These are phyloP conservation scores for Vireo altiloquus DNA, from an alignment of 2,113 vertebrate species.

Conservation along the genomic window DNA sequence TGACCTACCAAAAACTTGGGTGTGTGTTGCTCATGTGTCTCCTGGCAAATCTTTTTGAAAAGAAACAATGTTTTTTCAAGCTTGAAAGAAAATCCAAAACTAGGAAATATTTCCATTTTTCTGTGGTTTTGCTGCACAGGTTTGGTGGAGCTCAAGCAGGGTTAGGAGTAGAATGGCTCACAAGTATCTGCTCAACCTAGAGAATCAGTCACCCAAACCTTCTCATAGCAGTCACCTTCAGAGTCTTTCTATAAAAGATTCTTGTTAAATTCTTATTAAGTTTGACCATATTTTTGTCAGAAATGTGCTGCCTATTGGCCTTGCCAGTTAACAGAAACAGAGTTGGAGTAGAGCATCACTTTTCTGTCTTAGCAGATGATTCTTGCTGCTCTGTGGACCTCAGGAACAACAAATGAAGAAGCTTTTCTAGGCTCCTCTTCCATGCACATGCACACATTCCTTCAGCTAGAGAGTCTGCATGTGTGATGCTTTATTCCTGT, in stretches of 20 bases:
- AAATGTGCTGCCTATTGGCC: not conserved
- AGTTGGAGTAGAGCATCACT: fast-evolving
- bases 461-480: not conserved
- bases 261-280: not conserved
- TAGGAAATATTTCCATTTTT: not conserved
- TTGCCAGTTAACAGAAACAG: not conserved
- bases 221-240: not conserved
- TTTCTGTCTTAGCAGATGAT: not conserved
- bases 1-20: not conserved
- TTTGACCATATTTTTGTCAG: not conserved
- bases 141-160: not conserved
- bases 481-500: not conserved
- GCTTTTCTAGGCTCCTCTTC: not conserved
- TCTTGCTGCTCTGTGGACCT: not conserved
- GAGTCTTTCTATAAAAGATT: not conserved
- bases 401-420: not conserved
- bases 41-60: not conserved
- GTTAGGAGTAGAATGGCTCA: not conserved
- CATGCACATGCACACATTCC: fast-evolving
- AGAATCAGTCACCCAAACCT: not conserved
- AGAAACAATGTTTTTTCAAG: not conserved
- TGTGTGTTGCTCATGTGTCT: not conserved
- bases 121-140: not conserved
- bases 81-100: not conserved
- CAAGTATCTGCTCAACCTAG: not conserved